phyloP scores from a whole-genome alignment of 2,888 invertebrate genomes.

The Acronicta psi region DNA sequence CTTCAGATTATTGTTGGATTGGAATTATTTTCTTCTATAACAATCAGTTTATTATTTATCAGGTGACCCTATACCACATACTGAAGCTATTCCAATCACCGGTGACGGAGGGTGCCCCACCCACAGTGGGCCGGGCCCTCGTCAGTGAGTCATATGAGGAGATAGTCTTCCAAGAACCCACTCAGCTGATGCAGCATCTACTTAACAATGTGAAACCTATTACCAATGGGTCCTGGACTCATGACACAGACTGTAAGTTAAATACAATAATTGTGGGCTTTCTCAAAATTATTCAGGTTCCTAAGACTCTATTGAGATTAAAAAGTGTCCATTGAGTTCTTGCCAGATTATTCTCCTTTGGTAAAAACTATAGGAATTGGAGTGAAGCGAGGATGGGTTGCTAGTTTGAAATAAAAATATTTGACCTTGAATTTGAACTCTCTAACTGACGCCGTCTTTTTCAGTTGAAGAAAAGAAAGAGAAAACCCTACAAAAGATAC shows the following conservation, averaged over 20 bases:
- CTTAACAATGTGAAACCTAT: conserved; percentile 93
- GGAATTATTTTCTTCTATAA: no score
- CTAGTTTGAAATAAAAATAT: no score
- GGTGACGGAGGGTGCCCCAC: conserved; percentile 82
- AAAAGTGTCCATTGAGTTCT: no score
- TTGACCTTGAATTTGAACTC: no score
- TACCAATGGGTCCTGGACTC: conserved; percentile 92
- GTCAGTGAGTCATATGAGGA: conserved; percentile 99
- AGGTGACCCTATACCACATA: conserved; percentile 98
- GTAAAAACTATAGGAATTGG: no score
- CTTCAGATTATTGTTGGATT: no score
- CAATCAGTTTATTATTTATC: conserved; percentile 65
- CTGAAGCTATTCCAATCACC: conserved; percentile 97
- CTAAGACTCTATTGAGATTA: no score
- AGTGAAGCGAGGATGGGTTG: no score
- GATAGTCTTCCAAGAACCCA: conserved; percentile 97
- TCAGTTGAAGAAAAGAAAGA: conserved; percentile 97
- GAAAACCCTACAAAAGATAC: conserved; percentile 93
- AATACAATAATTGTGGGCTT: no score
- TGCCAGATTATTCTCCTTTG: no score
- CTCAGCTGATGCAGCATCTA: conserved; percentile 96
- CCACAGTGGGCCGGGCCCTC: conserved; percentile 89
- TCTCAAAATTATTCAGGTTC: no score
- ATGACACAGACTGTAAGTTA: conserved; percentile 95
- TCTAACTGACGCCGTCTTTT: conserved; percentile 55